Base-by-base conservation (phyloP, 2,797 vertebrate genomes). In the Zenarchopterus dispar region DNA sequence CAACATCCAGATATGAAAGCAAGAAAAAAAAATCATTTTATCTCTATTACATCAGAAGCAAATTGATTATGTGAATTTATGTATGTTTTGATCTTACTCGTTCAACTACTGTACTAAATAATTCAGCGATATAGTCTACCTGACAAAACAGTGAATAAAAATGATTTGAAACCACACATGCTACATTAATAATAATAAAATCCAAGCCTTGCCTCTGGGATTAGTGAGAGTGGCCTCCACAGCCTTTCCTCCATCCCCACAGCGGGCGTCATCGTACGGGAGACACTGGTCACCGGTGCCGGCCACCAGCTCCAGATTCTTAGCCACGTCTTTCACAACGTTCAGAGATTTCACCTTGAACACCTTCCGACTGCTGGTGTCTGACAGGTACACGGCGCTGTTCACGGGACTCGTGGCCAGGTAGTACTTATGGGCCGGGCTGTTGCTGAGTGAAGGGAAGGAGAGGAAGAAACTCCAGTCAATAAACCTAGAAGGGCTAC, bases 251-350 rank as follows among this genome's bases (percentile, higher is more conserved):
- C 98, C 98, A 4, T 99, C 98, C 6, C 98, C 98, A 0, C 98
- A 99, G 77, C 97, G 97, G 0, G 95, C 94, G 43, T 99, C 98
- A 7, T 99, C 98, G 0, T 99, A 99, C 0, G 98, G 98, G 50
- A 99, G 95, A 84, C 98, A 99, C 82, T 99, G 97, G 84, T 99
- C 98, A 1, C 98, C 98, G 0, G 97, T 99, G 33, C 98, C 98
- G 0, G 97, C 98, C 66, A 99, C 91, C 78, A 98, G 92, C 88
- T 98, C 96, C 0, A 96, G 93, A 67, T 99, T 99, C 92, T 98
- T 99, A 77, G 96, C 94, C 10, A 97, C 93, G 23, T 99, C 97
- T 76, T 97, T 98, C 55, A 96, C 94, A 9, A 92, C 87, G 0
- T 85, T 92, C 19, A 96, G 93, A 16, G 96, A 97, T 80, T 96